phyloP scores from a whole-genome alignment of 1,140 invertebrate species.

The Protaetia brevitarsis region DNA sequence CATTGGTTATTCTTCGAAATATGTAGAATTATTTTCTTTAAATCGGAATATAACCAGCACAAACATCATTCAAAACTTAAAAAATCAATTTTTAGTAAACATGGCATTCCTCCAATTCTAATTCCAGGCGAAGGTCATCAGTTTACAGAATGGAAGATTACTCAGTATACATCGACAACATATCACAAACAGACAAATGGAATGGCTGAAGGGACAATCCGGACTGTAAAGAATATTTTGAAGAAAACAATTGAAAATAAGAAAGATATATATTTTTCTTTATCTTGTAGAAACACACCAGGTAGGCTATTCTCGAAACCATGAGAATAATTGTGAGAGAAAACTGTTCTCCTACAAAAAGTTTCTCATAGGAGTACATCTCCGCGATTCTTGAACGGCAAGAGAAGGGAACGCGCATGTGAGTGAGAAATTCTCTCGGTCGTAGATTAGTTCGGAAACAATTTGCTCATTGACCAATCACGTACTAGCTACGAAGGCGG shows the following conservation, averaged over 20 bases:
- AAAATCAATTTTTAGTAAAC: conserved; percentile 44
- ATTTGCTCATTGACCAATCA: no score
- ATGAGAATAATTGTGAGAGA: no score
- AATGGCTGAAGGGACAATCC: conserved; percentile 10
- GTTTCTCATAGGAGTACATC: no score
- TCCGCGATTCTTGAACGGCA: no score
- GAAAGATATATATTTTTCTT: conserved; percentile 10
- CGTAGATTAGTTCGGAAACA: no score
- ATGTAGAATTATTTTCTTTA: conserved; percentile 30
- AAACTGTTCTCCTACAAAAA: no score
- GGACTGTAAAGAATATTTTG: conserved; percentile 20
- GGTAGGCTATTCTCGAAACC: no score
- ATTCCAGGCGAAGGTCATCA: conserved; percentile 46
- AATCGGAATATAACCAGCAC: conserved; percentile 27
- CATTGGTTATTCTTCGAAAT: conserved; percentile 39
- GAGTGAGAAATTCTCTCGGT: no score
- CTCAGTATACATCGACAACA: background rate
- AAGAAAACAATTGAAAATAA: conserved; percentile 21
- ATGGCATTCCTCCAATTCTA: conserved; percentile 45
- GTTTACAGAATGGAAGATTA: conserved; percentile 36
- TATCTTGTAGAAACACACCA: conserved; percentile 14
- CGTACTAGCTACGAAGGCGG: no score
- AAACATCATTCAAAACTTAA: conserved; percentile 32
- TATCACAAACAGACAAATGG: conserved; percentile 21
- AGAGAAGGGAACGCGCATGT: no score